These are phyloP conservation scores for Notothenia rossii DNA, from an alignment of 2,113 vertebrate species.

Conservation along the genomic window DNA sequence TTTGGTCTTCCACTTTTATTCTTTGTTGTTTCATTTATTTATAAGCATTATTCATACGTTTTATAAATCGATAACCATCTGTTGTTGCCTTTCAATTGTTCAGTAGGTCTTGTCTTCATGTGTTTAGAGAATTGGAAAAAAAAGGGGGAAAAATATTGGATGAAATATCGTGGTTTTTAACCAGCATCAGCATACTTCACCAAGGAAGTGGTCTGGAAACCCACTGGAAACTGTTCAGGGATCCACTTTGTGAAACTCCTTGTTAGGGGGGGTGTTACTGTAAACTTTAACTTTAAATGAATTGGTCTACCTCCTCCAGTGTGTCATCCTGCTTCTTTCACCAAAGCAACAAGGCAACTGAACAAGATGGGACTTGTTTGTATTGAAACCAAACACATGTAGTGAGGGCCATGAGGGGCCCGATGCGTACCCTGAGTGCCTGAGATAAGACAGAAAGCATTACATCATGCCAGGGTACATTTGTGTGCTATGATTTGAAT, in stretches of 20 bases:
- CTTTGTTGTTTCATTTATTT: too few relatives aligned
- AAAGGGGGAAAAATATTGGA: too few relatives aligned
- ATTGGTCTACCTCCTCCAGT: slow-evolving; percentile 47
- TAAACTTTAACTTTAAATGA: slow-evolving; percentile 17
- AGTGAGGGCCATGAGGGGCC: slow-evolving; percentile 1
- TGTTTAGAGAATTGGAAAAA: too few relatives aligned
- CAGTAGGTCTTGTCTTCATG: too few relatives aligned
- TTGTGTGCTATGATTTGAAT: slow-evolving; percentile 43
- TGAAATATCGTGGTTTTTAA: too few relatives aligned
- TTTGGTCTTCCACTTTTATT: too few relatives aligned
- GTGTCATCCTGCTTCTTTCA: slow-evolving; percentile 45
- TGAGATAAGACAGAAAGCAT: slow-evolving; percentile 49
- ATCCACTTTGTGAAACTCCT: slow-evolving; percentile 36
- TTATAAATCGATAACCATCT: too few relatives aligned
- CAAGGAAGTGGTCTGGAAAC: neutral
- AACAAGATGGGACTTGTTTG: slow-evolving; percentile 38
- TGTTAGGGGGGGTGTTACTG: slow-evolving; percentile 6
- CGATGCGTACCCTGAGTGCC: slow-evolving; percentile 25
- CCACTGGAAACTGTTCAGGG: slow-evolving; percentile 19
- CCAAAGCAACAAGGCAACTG: slow-evolving; percentile 38
- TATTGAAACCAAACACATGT: slow-evolving; percentile 31
- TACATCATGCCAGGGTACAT: slow-evolving; percentile 39
- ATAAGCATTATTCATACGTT: too few relatives aligned
- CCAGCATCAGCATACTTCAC: slow-evolving; percentile 17
- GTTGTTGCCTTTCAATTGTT: too few relatives aligned